These are phyloP conservation scores for Bacillus rossius DNA, from an alignment of 1,140 invertebrate genomes.

Conservation along the genomic window DNA sequence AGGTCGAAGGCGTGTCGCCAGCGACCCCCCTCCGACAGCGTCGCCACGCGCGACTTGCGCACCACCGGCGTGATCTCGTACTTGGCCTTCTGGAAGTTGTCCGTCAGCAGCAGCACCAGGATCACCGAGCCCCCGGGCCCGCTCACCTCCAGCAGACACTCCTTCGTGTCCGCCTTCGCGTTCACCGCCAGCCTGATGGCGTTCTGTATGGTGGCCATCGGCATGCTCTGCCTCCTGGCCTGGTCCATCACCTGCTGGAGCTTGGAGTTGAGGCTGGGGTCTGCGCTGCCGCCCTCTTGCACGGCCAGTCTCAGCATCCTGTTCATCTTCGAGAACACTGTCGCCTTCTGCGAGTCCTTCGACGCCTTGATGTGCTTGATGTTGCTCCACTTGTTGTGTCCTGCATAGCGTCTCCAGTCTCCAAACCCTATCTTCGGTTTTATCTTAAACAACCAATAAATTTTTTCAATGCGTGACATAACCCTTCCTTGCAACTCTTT, in stretches of 20 bases:
- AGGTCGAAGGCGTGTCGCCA: not conserved
- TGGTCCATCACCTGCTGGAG: constrained; percentile 51
- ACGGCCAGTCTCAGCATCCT: constrained; percentile 51
- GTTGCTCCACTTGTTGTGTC: constrained; percentile 71
- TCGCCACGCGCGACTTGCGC: not conserved
- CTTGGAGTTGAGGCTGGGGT: constrained; percentile 50
- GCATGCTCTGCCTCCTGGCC: constrained; percentile 54
- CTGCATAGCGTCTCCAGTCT: constrained; percentile 42
- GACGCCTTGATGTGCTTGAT: constrained; percentile 58
- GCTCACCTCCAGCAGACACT: not conserved
- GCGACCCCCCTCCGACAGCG: not conserved
- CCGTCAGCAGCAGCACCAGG: not conserved
- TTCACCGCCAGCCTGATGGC: constrained; percentile 39
- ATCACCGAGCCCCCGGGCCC: not conserved
- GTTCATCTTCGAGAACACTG: constrained; percentile 41
- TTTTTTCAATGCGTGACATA: no score
- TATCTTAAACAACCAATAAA: no score
- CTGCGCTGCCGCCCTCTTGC: constrained; percentile 45
- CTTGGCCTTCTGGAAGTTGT: not conserved
- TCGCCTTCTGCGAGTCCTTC: constrained; percentile 51
- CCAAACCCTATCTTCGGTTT: no score
- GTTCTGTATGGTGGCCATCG: constrained; percentile 49
- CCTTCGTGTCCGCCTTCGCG: not conserved
- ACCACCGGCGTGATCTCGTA: not conserved
- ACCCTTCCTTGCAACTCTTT: no score